Conservation (phyloP, 2,113 vertebrate species). For the Hymenochirus boettgeri region DNA sequence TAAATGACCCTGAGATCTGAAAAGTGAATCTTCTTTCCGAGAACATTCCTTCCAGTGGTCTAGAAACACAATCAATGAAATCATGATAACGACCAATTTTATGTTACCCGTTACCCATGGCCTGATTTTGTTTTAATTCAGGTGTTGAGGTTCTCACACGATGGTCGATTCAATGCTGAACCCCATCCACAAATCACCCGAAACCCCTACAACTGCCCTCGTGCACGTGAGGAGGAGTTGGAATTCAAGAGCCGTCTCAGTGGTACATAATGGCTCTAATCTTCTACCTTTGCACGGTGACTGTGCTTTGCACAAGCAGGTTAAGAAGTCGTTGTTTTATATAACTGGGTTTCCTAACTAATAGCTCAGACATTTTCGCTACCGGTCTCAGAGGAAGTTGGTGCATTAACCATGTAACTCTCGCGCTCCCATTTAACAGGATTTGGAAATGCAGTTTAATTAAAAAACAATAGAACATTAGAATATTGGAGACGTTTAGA, state of each 20-base stretch:
- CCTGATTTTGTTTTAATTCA: too few species aligned
- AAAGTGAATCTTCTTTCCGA: too few species aligned
- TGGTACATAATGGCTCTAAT: background rate
- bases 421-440: slow-evolving; percentile 7
- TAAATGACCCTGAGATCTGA: too few species aligned
- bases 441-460: slow-evolving; percentile 15
- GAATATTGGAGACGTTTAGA: background rate
- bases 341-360: slow-evolving; percentile 17
- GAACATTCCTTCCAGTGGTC: too few species aligned
- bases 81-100: too few species aligned
- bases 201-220: too few species aligned
- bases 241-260: background rate
- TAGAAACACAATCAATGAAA: too few species aligned
- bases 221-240: background rate
- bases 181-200: too few species aligned
- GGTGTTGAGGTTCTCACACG: too few species aligned
- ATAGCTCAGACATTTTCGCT: slow-evolving; percentile 6
- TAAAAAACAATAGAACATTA: slow-evolving; percentile 7
- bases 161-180: background rate
- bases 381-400: slow-evolving; percentile 3
- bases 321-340: slow-evolving; percentile 19
- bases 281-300: background rate
- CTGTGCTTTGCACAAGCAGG: background rate
- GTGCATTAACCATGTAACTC: slow-evolving; percentile 4
- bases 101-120: too few species aligned